Base-by-base conservation (phyloP, 2,113 vertebrate species). In the Collichthys lucidus region DNA sequence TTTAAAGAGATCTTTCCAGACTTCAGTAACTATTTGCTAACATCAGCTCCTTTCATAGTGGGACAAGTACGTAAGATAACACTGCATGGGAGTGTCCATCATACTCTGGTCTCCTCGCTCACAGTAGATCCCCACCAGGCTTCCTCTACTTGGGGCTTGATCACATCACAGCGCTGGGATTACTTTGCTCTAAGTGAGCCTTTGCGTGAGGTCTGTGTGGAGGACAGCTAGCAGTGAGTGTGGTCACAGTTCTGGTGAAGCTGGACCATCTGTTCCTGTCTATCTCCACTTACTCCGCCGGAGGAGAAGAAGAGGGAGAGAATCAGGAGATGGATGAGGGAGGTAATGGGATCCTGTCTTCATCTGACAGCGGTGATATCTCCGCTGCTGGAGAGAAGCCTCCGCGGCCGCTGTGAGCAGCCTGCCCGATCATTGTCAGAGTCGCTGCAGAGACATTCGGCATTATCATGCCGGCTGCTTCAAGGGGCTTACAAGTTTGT, bases 221-320 rank as follows among this genome's bases (percentile, higher is more conserved):
- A 73, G 57, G 84, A 86, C 64, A 17, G 72, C 50, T 61, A 80
- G 82, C 69, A 17, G 52, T n/a, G 22, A 71, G 71, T 77, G 63
- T 53, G 66, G 52, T 64, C 83, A 65, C 31, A 31, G 76, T 46
- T 76, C 64, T 68, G 75, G 64, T 29, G 73, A 74, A 50, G 59
- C 14, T 40, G 57, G 62, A 63, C 77, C 84, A 84, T 89, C 83
- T 88, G 85, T 85, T 75, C 68, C 53, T 73, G 44, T 88, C 81
- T 24, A n/a, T 72, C 85, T 83, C 15, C 15, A 15, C 80, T 76
- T 66, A 74, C 31, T 11, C 53, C 56, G 61, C 19, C 40, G 12
- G 44, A 57, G 61, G 44, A 57, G 61, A 40, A 69, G 74, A 66
- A 57, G 75, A 31, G 31, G 22, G 12, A 56, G n/a, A 40, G 49